Evolutionary conservation across 2,888 invertebrate species (phyloP).

Genomic region (Azorinus chamasolen): DNA sequence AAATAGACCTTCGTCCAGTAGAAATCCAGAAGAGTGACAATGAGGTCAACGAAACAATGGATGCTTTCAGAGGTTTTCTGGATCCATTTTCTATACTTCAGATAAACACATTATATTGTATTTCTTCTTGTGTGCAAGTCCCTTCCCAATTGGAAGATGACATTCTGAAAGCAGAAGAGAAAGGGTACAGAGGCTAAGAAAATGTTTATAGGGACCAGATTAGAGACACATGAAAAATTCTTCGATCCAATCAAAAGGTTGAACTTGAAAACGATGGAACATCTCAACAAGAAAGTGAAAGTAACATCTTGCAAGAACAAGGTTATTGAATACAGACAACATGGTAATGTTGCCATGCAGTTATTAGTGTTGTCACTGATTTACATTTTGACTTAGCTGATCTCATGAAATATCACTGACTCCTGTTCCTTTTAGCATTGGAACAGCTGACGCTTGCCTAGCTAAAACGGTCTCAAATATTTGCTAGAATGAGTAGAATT

Average conservation of each 20-base stretch:
- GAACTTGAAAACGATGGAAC: too few relatives aligned
- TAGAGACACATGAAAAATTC: not conserved
- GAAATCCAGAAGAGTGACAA: constrained; percentile 53
- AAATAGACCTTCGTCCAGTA: constrained; percentile 47
- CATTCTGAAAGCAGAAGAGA: constrained; percentile 18
- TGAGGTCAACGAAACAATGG: constrained; percentile 22
- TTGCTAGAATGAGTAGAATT: too few relatives aligned
- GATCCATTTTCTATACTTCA: constrained; percentile 51
- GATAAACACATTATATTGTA: constrained; percentile 30
- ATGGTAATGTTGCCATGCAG: too few relatives aligned
- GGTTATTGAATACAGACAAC: not conserved
- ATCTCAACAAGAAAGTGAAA: too few relatives aligned
- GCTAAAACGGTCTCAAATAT: too few relatives aligned
- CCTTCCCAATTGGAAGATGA: not conserved
- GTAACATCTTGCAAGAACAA: not conserved
- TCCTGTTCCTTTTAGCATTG: constrained; percentile 26
- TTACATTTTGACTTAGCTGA: too few relatives aligned
- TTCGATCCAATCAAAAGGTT: not conserved
- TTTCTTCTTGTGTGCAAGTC: constrained; percentile 13
- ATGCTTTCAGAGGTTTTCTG: constrained; percentile 45
- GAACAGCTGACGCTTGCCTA: not conserved
- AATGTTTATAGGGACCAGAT: constrained; percentile 11
- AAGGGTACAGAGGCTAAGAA: constrained; percentile 22
- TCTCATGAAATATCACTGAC: too few relatives aligned
- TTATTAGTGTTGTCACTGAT: too few relatives aligned